phyloP scores from a whole-genome alignment of 2,888 invertebrate genomes.

The Lasioglossum figueresi region DNA sequence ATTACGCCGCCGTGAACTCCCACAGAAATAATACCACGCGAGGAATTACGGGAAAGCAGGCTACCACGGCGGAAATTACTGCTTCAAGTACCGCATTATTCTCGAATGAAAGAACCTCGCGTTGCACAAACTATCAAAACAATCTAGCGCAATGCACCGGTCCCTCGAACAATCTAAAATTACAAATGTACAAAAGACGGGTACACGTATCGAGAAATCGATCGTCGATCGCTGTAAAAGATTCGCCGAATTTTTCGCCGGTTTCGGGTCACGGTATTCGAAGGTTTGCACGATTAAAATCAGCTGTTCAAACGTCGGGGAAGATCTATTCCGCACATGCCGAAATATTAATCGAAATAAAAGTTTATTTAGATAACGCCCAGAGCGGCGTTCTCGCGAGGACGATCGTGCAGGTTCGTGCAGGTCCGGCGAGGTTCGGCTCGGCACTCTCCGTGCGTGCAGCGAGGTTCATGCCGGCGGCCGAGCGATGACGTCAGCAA shows the following conservation, averaged over 20 bases:
- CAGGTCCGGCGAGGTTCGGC: slow-evolving; percentile 59
- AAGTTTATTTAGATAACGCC: slow-evolving; percentile 57
- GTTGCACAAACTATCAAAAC: neutral
- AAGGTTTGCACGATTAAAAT: neutral
- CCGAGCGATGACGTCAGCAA: slow-evolving; percentile 71
- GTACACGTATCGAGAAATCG: neutral
- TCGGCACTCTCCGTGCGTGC: slow-evolving; percentile 58
- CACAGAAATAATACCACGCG: neutral
- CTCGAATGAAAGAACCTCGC: neutral
- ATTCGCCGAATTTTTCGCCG: neutral
- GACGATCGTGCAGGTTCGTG: slow-evolving; percentile 66
- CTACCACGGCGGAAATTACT: neutral
- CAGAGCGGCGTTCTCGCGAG: slow-evolving; percentile 35
- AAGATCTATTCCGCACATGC: neutral
- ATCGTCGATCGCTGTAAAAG: neutral
- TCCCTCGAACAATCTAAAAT: neutral
- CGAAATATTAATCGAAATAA: slow-evolving; percentile 33
- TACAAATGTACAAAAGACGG: neutral
- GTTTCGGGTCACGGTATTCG: neutral
- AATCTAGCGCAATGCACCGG: neutral
- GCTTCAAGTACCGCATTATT: neutral
- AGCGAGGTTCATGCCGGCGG: slow-evolving; percentile 70
- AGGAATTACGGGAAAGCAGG: neutral
- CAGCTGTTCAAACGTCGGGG: neutral
- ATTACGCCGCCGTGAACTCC: slow-evolving; percentile 20